Evolutionary conservation across 2,888 invertebrate genomes (phyloP).

Genomic region (Tridacna gigas): DNA sequence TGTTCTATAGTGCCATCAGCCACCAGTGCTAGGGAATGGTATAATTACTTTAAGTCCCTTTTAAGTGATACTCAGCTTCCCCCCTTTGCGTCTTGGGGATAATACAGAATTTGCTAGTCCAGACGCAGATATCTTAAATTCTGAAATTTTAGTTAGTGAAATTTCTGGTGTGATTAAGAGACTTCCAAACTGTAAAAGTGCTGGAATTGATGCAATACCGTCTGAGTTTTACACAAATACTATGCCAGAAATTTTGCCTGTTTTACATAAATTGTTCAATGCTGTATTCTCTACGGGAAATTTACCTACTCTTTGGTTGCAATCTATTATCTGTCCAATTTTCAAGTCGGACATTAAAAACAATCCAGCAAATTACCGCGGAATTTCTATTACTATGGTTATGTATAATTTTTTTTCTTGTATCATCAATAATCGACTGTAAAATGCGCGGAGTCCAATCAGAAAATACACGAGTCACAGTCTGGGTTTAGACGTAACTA

Average conservation of each 20-base stretch:
- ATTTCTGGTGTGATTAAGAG: neutral
- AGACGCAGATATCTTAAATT: neutral
- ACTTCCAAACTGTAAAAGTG: neutral
- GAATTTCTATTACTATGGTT: neutral
- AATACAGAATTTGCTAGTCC: neutral
- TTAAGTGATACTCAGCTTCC: neutral
- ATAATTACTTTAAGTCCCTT: neutral
- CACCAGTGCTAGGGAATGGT: neutral
- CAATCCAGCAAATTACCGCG: constrained; percentile 24
- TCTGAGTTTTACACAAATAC: constrained; percentile 21
- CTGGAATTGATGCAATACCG: constrained; percentile 7
- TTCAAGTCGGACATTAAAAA: constrained; percentile 29
- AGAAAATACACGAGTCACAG: constrained; percentile 28
- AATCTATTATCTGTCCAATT: constrained; percentile 32
- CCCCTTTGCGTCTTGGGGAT: neutral
- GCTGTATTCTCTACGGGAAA: neutral
- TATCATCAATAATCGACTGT: neutral
- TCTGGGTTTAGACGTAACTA: constrained; percentile 14
- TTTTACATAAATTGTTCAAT: constrained; percentile 1
- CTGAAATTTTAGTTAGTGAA: neutral
- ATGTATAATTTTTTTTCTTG: neutral
- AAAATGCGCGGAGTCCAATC: neutral
- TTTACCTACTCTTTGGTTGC: constrained; percentile 7
- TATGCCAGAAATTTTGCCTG: neutral
- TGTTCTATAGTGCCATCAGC: neutral